A percentile compares a stretch with the other conserved stretches of the same genome.
Conservation (phyloP, 1,140 invertebrate genomes). For the Teleogryllus occipitalis region DNA sequence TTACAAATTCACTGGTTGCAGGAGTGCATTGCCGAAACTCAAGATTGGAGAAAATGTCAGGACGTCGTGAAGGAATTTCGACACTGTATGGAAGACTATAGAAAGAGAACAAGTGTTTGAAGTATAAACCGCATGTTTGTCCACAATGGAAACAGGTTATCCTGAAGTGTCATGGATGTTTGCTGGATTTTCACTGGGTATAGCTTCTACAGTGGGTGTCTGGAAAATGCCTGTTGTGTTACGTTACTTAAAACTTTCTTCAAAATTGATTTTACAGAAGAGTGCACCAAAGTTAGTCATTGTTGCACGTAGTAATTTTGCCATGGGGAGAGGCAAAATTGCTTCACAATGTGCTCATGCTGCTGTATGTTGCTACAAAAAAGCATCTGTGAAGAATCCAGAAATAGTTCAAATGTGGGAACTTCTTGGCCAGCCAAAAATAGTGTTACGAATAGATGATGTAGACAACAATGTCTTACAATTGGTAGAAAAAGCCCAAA, state of each 20-base stretch:
- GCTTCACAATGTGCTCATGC: conserved; percentile 90
- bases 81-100: conserved; percentile 60
- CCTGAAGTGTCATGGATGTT: neutral
- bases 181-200: neutral
- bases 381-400: conserved; percentile 50
- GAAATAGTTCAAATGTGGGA: conserved; percentile 65
- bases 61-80: conserved; percentile 67
- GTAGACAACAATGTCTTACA: conserved; percentile 53
- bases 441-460: conserved; percentile 49
- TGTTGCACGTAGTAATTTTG: conserved; percentile 79
- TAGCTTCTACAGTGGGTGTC: neutral
- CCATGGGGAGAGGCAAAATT: conserved; percentile 92
- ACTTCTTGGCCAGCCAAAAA: conserved; percentile 69
- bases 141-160: neutral
- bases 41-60: conserved; percentile 88
- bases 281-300: conserved; percentile 62
- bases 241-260: neutral
- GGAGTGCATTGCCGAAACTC: conserved; percentile 79
- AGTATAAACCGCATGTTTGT: neutral
- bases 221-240: neutral
- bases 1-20: conserved; percentile 36
- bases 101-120: conserved; percentile 28
- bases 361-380: conserved; percentile 69
- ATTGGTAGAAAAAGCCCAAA: conserved; percentile 56
- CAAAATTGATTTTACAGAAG: conserved; percentile 15